A percentile compares a stretch with the other conserved stretches of the same genome.
phyloP scores from a whole-genome alignment of 2,113 vertebrate species.

The Sinocyclocheilus rhinocerous region DNA sequence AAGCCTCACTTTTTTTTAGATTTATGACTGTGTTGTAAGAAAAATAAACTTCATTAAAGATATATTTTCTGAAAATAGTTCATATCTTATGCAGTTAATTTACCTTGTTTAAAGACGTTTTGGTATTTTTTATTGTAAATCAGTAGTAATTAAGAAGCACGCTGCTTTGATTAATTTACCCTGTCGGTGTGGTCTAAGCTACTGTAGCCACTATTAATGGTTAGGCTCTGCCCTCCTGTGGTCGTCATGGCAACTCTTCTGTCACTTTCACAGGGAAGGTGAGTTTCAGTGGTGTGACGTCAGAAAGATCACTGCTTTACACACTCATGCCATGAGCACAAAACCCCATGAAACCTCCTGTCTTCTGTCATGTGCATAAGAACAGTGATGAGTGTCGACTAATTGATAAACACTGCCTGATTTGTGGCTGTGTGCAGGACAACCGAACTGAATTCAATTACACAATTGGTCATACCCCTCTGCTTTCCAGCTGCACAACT shows the following conservation, averaged over 20 bases:
- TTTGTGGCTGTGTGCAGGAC: neutral
- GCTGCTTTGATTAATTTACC: neutral
- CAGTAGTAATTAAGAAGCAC: neutral
- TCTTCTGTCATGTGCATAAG: neutral
- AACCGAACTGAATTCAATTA: neutral
- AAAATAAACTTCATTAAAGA: neutral
- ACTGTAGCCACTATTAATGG: slow-evolving; percentile 62
- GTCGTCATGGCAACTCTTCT: slow-evolving; percentile 62
- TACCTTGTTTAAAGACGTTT: neutral
- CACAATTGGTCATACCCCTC: neutral
- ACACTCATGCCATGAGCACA: neutral
- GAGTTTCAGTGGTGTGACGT: neutral
- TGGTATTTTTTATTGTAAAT: neutral
- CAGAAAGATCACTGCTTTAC: neutral
- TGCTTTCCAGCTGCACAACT: slow-evolving; percentile 14
- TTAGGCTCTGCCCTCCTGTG: slow-evolving; percentile 77
- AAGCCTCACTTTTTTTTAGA: neutral
- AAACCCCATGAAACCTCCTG: neutral
- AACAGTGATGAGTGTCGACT: slow-evolving; percentile 27
- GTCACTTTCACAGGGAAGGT: neutral
- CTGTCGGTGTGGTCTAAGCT: neutral
- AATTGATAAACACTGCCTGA: neutral
- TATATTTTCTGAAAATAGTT: neutral
- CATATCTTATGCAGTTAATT: neutral
- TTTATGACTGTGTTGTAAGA: neutral